Percentiles rank a stretch among this genome's conserved stretches.
Conservation (phyloP, 1,140 invertebrate genomes). For the Leptopilina boulardi region DNA sequence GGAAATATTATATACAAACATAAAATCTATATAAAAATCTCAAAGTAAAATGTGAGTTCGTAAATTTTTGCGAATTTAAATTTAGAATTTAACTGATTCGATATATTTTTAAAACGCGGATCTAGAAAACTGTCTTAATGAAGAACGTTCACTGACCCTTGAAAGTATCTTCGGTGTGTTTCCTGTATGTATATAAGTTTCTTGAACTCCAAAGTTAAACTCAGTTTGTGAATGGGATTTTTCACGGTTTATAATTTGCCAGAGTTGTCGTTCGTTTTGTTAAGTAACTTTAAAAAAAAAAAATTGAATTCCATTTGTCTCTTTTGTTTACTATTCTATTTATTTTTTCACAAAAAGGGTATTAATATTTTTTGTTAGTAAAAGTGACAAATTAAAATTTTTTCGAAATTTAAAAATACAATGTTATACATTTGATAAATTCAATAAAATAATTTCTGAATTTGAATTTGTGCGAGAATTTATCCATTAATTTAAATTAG, state of each 20-base stretch:
- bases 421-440: no score
- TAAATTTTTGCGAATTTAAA: neutral
- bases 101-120: conserved; percentile 3
- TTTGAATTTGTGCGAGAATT: no score
- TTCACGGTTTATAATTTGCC: neutral
- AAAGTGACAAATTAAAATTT: no score
- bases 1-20: no score
- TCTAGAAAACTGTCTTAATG: conserved; percentile 7
- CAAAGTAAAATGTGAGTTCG: no score
- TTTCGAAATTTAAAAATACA: no score
- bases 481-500: no score
- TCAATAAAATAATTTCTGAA: no score
- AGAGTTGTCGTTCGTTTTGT: neutral
- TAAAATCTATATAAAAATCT: no score
- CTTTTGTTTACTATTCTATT: neutral
- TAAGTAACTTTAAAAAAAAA: neutral
- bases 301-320: neutral
- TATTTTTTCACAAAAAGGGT: no score
- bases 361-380: no score
- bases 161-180: conserved; percentile 8
- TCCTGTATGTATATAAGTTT: conserved; percentile 13
- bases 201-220: conserved; percentile 5
- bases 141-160: neutral
- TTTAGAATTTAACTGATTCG: neutral
- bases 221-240: conserved; percentile 1